Percentiles rank a stretch among this genome's conserved stretches.
Evolutionary conservation across 2,888 invertebrate species (phyloP).

Genomic region (Fragum sueziense): DNA sequence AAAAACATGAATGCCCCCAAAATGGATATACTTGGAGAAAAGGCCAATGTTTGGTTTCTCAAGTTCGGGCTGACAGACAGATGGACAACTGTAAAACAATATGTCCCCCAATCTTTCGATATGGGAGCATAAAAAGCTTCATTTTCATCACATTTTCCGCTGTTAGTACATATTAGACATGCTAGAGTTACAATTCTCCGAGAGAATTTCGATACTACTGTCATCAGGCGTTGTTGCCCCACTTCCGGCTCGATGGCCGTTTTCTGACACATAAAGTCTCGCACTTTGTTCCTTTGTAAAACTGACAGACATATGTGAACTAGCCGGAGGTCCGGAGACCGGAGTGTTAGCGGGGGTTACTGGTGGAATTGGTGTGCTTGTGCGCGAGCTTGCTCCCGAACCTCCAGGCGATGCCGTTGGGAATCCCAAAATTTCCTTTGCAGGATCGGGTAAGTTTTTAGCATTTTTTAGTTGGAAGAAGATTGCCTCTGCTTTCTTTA

Average conservation of each 20-base stretch:
- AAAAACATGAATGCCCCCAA: too few species aligned
- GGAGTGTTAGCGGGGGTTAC: slow-evolving; percentile 54
- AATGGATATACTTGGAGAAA: too few species aligned
- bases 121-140: too few species aligned
- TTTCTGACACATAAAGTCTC: slow-evolving; percentile 50
- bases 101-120: too few species aligned
- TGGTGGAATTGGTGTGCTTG: slow-evolving; percentile 60
- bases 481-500: slow-evolving; percentile 95
- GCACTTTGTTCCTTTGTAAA: slow-evolving; percentile 52
- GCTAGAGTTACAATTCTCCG: slow-evolving; percentile 68
- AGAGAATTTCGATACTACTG: slow-evolving; percentile 78
- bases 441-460: slow-evolving; percentile 74
- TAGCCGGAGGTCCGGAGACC: slow-evolving; percentile 26
- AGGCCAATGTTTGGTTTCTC: too few species aligned
- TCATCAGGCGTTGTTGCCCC: slow-evolving; percentile 74
- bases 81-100: too few species aligned
- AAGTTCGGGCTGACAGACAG: too few species aligned
- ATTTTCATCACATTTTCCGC: too few species aligned
- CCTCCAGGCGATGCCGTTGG: slow-evolving; percentile 42
- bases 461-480: slow-evolving; percentile 89
- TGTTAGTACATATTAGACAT: slow-evolving; percentile 67
- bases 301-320: slow-evolving; percentile 27
- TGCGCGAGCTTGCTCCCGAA: slow-evolving; percentile 63
- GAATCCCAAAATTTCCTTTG: slow-evolving; percentile 78
- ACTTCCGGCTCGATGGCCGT: slow-evolving; percentile 62